Conservation (phyloP, 2,888 invertebrate species). For the Hofmannophila pseudospretella region DNA sequence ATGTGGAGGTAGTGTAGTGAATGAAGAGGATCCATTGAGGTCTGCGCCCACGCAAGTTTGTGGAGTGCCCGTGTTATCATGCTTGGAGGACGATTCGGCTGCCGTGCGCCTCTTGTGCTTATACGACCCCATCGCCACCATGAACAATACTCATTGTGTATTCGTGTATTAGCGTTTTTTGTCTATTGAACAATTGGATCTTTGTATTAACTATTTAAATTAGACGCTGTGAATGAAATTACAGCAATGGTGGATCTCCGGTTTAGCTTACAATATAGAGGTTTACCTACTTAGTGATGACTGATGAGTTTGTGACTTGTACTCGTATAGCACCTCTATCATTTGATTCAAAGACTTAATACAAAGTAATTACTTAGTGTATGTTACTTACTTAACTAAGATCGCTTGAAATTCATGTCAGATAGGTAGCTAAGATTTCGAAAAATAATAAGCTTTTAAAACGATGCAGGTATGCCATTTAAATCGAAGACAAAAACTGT, state of each 20-base stretch:
- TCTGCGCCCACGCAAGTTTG: conserved; percentile 63
- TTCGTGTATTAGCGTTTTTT: conserved; percentile 40
- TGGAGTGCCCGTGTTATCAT: conserved; percentile 40
- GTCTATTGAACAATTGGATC: conserved; percentile 38
- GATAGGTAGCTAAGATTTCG: not conserved
- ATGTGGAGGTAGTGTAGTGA: conserved; percentile 73
- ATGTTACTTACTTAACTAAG: no score
- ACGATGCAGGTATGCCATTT: conserved; percentile 55
- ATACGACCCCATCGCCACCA: conserved; percentile 21
- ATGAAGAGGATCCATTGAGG: conserved; percentile 75
- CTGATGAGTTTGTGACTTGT: no score
- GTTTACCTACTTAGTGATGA: no score
- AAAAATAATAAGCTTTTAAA: conserved; percentile 43
- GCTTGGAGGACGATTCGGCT: conserved; percentile 29
- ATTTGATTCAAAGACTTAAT: no score
- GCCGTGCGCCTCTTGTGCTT: conserved; percentile 25
- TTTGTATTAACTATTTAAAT: conserved; percentile 50
- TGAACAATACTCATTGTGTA: conserved; percentile 50
- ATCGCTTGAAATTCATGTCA: no score
- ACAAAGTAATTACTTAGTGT: no score
- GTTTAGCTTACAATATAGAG: conserved; percentile 18
- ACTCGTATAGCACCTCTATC: no score
- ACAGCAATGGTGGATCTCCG: conserved; percentile 29
- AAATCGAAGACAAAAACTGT: conserved; percentile 57
- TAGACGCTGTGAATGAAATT: conserved; percentile 35